Percentiles rank a stretch among this genome's conserved stretches.
Conservation (phyloP, 1,140 invertebrate genomes). For the Platorchestia sp. region DNA sequence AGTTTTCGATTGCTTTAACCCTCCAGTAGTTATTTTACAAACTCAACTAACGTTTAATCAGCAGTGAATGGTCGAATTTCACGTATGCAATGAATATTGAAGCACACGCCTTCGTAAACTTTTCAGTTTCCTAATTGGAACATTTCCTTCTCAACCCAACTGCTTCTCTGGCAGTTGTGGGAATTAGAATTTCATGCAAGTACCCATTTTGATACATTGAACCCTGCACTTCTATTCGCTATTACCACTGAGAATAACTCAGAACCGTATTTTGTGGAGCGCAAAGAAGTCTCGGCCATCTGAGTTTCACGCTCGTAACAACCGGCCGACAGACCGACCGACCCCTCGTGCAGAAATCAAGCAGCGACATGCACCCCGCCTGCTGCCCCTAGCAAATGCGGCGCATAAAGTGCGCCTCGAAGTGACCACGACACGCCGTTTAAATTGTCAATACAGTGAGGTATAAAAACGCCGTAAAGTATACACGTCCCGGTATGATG, state of each 20-base stretch:
- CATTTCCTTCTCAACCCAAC: neutral
- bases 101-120: neutral
- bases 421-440: conserved; percentile 4
- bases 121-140: neutral
- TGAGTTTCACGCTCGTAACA: neutral
- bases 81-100: neutral
- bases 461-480: conserved; percentile 1
- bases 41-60: neutral
- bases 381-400: neutral
- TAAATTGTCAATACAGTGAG: conserved; percentile 9
- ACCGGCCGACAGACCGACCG: no score
- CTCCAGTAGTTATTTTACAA: neutral
- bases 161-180: neutral
- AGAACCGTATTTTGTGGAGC: neutral
- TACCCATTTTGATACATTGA: neutral
- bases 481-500: neutral
- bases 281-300: no score
- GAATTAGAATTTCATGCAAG: neutral
- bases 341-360: neutral
- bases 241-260: neutral
- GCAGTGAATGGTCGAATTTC: neutral
- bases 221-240: neutral
- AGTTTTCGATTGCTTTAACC: neutral
- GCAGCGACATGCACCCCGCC: neutral
- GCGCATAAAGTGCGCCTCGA: neutral